These are phyloP conservation scores for Fragum sueziense DNA, from an alignment of 2,888 invertebrate species.

Conservation along the genomic window DNA sequence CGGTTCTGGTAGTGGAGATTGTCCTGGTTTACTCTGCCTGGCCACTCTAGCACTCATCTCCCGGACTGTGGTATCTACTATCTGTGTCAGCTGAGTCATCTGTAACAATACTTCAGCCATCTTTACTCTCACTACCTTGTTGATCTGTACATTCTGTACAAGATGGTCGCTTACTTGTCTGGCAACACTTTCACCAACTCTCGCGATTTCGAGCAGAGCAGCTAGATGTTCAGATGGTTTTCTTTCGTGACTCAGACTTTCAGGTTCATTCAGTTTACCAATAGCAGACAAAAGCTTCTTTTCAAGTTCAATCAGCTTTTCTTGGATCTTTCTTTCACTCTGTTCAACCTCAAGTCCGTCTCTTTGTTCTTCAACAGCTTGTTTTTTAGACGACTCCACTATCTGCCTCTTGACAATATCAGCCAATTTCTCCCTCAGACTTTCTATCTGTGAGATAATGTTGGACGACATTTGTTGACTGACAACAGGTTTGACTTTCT, in stretches of 20 bases:
- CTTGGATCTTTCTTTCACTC: conserved; percentile 29
- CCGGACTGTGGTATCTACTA: not conserved
- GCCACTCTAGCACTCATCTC: not conserved
- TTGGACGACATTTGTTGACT: not conserved
- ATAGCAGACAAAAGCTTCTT: conserved; percentile 16
- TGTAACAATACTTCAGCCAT: conserved; percentile 47
- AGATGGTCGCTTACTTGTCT: conserved; percentile 29
- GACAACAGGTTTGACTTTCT: conserved; percentile 34
- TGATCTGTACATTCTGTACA: conserved; percentile 15
- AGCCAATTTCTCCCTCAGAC: not conserved
- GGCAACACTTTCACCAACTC: conserved; percentile 3
- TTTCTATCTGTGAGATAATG: not conserved
- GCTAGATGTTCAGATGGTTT: not conserved
- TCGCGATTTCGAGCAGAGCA: conserved; percentile 11
- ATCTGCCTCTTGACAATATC: conserved; percentile 3
- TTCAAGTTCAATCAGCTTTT: conserved; percentile 37
- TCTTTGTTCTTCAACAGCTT: conserved; percentile 32
- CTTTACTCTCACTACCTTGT: conserved; percentile 44
- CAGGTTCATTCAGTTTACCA: not conserved
- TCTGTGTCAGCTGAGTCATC: not conserved
- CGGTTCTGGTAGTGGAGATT: not conserved
- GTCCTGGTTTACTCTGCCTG: not conserved
- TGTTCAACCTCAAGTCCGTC: conserved; percentile 30
- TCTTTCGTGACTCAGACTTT: not conserved
- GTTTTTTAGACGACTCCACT: conserved; percentile 30